Evolutionary conservation across 2,797 vertebrate genomes (phyloP), one percentile per base, ranked within the genome.

Genomic region (Tamandua tetradactyla): DNA sequence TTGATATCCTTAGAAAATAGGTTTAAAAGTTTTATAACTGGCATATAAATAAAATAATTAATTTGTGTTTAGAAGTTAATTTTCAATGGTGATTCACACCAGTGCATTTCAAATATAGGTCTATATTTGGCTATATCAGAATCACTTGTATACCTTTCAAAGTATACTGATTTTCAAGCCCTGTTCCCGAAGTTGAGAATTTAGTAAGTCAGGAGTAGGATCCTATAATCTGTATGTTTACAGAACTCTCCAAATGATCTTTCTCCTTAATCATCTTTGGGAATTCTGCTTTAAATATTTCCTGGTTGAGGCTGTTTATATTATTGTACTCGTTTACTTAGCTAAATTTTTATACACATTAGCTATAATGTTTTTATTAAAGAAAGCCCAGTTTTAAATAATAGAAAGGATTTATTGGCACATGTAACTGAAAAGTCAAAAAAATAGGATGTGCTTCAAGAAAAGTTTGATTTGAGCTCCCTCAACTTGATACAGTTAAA

Each of bases 71-170:
- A 61, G 55, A 82, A 71, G 18, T 74, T 78, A 40, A 85, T 91
- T 89, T 90, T 95, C 75, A 84, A 62, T 92, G 42, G 42, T 95
- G 5, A 7, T 86, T 88, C 69, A 95, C 69, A 79, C 44, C 14
- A 83, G 11, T 72, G 17, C 8, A 4, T 81, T 92, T 95, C 18
- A 89, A 37, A 40, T 66, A 2, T 61, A 59, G 35, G 47, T 84
- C 11, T 89, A 9, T 76, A 15, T 25, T 27, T 94, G 59, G 27
- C 42, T 72, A 7, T 72, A 11, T 91, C 49, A 66, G 66, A 89
- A 40, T 69, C 20, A 64, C 27, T 61, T 61, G 3, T 69, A 4
- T 94, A 47, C 25, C 55, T 89, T 93, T 92, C 40, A 66, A 42
- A 87, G 11, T 52, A 30, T n/a, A 35, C 32, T 82, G 27, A 87